These are phyloP conservation scores for Pomacea canaliculata DNA, from an alignment of 2,888 invertebrate genomes.

Conservation along the genomic window DNA sequence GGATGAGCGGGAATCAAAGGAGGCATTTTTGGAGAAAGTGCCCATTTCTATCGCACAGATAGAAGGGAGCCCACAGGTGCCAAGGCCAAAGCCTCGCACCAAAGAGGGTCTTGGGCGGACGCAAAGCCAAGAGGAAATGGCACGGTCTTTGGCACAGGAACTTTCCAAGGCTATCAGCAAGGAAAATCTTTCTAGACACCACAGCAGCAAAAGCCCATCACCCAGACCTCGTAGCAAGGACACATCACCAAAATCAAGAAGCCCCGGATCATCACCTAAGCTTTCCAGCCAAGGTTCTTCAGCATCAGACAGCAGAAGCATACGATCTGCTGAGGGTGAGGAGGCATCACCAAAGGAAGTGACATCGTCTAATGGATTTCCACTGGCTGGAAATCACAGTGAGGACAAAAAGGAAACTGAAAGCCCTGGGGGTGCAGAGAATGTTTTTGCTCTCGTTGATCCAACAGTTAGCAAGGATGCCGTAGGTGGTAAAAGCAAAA, in stretches of 20 bases:
- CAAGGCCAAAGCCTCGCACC: not conserved
- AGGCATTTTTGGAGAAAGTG: not conserved
- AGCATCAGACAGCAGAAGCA: conserved; percentile 8
- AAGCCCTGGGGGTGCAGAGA: conserved; percentile 27
- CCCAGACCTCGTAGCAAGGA: conserved; percentile 20
- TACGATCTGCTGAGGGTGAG: not conserved
- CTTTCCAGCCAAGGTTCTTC: conserved; percentile 1
- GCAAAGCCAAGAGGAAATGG: conserved; percentile 13
- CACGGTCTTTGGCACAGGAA: conserved; percentile 13
- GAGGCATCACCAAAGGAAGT: not conserved
- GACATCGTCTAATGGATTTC: not conserved
- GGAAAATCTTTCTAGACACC: conserved; percentile 1
- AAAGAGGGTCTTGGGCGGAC: not conserved
- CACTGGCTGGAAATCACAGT: conserved; percentile 11
- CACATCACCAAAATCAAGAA: conserved; percentile 11
- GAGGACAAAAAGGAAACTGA: conserved; percentile 21
- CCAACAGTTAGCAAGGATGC: conserved; percentile 39
- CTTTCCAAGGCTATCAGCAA: conserved; percentile 8
- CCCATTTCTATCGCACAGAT: not conserved
- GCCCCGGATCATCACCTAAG: conserved; percentile 5
- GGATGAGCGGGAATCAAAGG: not conserved
- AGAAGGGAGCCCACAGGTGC: not conserved
- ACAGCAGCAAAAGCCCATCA: conserved; percentile 5
- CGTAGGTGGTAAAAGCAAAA: conserved; percentile 13
- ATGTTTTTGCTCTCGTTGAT: conserved; percentile 55